Percentiles rank a stretch among this genome's conserved stretches.
These are phyloP conservation scores for Planiliza haematocheilus DNA, from an alignment of 2,113 vertebrate species.

Conservation along the genomic window DNA sequence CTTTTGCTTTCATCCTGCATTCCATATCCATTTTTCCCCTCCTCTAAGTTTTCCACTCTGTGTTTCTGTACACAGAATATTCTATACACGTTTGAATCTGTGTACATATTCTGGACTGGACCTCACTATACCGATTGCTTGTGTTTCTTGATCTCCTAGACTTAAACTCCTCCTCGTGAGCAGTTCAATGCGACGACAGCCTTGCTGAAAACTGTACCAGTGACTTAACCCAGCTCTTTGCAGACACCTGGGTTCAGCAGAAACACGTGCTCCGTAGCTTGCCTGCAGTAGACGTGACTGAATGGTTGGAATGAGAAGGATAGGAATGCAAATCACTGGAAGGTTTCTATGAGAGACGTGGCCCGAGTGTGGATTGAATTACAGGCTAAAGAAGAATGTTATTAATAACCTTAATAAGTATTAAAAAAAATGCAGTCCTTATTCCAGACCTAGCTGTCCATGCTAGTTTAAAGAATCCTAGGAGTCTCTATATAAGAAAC, in stretches of 20 bases:
- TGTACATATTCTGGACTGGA: not conserved
- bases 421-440: not conserved
- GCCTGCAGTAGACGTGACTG: not conserved
- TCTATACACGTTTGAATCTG: not conserved
- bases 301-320: too few species aligned
- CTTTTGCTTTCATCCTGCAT: conserved; percentile 42
- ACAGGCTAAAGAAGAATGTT: too few species aligned
- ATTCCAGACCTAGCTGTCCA: not conserved
- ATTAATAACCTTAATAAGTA: too few species aligned
- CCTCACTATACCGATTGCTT: too few species aligned
- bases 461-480: not conserved
- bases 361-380: not conserved
- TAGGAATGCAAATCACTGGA: not conserved
- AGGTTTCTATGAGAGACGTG: not conserved
- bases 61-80: too few species aligned
- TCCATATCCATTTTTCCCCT: conserved; percentile 7
- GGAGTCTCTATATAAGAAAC: not conserved
- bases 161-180: too few species aligned
- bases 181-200: too few species aligned
- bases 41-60: not conserved
- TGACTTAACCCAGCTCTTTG: not conserved
- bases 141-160: too few species aligned
- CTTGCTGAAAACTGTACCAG: not conserved
- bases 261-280: not conserved
- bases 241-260: not conserved